A percentile compares a stretch with the other conserved stretches of the same genome.
Conservation (phyloP, 2,113 vertebrate genomes). For the Sula dactylatra region DNA sequence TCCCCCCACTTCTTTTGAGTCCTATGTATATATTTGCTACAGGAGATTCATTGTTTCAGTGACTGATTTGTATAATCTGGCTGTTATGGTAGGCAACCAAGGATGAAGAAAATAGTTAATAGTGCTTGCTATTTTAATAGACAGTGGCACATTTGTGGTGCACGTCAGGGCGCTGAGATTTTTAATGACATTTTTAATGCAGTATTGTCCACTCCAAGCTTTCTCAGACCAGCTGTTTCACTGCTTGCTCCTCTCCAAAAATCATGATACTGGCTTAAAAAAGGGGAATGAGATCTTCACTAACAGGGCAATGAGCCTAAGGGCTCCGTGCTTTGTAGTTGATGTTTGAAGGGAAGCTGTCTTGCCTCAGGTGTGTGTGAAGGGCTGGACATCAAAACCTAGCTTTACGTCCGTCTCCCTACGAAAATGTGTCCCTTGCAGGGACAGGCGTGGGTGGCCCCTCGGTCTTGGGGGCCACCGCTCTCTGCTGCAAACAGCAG, state of each 20-base stretch:
- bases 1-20: not conserved
- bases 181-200: not conserved
- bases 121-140: not conserved
- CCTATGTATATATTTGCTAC: not conserved
- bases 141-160: not conserved
- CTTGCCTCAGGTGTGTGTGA: not conserved
- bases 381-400: not conserved
- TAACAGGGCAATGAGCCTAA: not conserved
- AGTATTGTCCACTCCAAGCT: not conserved
- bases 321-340: not conserved
- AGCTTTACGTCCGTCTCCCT: not conserved
- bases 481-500: not conserved
- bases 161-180: not conserved
- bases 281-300: not conserved
- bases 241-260: not conserved
- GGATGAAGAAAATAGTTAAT: not conserved
- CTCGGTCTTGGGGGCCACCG: not conserved
- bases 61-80: not conserved
- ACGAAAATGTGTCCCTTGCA: fast-evolving
- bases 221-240: not conserved
- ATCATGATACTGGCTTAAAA: not conserved
- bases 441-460: not conserved
- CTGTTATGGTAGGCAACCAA: not conserved
- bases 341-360: not conserved
- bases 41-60: not conserved